Evolutionary conservation across 2,113 vertebrate species (phyloP).

Genomic region (Lasiurus cinereus): DNA sequence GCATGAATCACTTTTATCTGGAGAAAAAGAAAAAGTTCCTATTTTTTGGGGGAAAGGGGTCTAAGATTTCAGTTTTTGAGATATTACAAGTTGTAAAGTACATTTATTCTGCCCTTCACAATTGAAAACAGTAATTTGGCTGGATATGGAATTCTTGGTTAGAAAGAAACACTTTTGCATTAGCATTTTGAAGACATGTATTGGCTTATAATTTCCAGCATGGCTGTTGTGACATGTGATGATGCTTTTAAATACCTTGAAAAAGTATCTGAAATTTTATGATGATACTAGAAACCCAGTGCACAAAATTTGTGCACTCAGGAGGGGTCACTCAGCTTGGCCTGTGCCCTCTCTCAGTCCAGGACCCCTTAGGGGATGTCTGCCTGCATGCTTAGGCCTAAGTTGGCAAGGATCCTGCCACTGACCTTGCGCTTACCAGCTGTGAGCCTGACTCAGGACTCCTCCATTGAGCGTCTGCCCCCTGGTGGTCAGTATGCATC

Average conservation of each 20-base stretch:
- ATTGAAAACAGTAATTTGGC: background rate
- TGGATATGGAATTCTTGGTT: constrained; percentile 3
- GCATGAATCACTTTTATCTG: background rate
- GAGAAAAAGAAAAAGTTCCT: background rate
- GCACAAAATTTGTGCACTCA: too few species aligned
- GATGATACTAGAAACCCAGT: background rate
- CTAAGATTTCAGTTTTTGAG: constrained; percentile 6
- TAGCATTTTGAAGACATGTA: background rate
- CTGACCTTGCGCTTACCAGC: too few species aligned
- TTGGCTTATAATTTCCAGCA: background rate
- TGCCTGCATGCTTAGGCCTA: too few species aligned
- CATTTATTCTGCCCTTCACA: background rate
- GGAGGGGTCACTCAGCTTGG: too few species aligned
- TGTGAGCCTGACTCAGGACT: too few species aligned
- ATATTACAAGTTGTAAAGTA: background rate
- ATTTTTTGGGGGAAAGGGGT: background rate
- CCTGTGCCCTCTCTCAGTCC: too few species aligned
- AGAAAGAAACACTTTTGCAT: background rate
- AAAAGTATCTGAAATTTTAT: constrained; percentile 32
- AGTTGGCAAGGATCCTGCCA: too few species aligned
- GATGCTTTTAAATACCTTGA: background rate
- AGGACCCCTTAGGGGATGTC: too few species aligned
- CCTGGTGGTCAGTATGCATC: too few species aligned
- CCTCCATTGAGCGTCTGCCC: too few species aligned
- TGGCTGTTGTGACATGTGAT: background rate